Evolutionary conservation across 2,113 vertebrate species (phyloP).

Genomic region (Zosterops borbonicus): DNA sequence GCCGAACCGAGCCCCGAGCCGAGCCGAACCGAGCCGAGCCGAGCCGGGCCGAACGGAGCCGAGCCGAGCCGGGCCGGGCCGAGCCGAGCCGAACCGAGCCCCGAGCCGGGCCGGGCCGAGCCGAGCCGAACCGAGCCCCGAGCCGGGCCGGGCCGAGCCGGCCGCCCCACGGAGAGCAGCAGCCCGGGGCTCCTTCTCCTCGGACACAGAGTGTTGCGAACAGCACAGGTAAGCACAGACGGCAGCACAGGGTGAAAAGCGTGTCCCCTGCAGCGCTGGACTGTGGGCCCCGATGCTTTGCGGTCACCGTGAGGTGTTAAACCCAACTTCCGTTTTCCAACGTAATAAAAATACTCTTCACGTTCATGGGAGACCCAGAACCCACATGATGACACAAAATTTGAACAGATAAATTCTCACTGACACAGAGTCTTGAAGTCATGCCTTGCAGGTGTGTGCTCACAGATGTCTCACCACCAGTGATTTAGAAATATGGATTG

Average conservation of each 20-base stretch:
- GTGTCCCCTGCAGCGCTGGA: fast-evolving
- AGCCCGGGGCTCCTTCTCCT: fast-evolving
- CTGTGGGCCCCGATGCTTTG: fast-evolving
- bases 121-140: too few relatives aligned
- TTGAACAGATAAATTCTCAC: background rate
- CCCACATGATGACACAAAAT: background rate
- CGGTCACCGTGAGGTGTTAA: fast-evolving
- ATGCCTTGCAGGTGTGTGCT: fast-evolving
- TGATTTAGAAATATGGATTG: background rate
- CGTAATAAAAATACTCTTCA: too few relatives aligned
- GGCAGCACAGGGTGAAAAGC: fast-evolving
- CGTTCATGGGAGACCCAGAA: fast-evolving
- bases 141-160: too few relatives aligned
- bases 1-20: too few relatives aligned
- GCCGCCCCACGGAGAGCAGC: fast-evolving
- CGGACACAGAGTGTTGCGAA: fast-evolving
- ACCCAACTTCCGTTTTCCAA: background rate
- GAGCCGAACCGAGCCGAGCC: too few relatives aligned
- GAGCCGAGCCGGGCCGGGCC: too few relatives aligned
- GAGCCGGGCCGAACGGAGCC: fast-evolving
- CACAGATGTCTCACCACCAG: fast-evolving
- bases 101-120: too few relatives aligned
- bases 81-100: too few relatives aligned
- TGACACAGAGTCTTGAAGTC: fast-evolving
- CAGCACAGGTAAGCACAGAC: fast-evolving